phyloP scores from a whole-genome alignment of 1,140 invertebrate genomes.

The Bombus polaris region DNA sequence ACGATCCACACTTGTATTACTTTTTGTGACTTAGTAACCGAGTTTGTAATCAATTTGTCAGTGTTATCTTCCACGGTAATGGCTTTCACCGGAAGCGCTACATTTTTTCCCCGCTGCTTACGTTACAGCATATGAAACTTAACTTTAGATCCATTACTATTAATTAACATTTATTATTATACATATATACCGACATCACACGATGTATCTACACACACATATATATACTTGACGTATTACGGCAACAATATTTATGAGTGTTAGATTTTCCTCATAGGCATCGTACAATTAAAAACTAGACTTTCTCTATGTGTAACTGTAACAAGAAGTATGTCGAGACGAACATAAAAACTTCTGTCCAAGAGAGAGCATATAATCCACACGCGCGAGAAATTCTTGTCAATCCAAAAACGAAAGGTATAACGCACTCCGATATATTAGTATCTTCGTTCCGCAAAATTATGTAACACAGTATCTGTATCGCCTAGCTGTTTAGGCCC shows the following conservation, averaged over 20 bases:
- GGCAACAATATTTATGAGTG: conserved; percentile 12
- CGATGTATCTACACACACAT: conserved; percentile 16
- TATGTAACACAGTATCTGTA: conserved; percentile 49
- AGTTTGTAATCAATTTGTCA: conserved; percentile 2
- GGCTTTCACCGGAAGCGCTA: conserved; percentile 20
- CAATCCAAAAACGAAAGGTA: background rate
- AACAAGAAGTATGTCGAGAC: background rate
- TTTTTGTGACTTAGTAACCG: conserved; percentile 74
- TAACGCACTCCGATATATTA: background rate
- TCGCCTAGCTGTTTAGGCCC: conserved; percentile 59
- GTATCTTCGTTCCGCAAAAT: conserved; percentile 8
- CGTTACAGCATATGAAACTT: background rate
- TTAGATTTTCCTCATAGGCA: conserved; percentile 20
- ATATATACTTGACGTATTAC: conserved; percentile 7
- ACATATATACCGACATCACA: background rate
- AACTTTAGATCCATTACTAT: background rate
- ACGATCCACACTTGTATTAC: background rate
- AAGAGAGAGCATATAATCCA: background rate
- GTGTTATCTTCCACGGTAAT: background rate
- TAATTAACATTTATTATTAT: conserved; percentile 10
- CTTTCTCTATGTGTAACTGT: conserved; percentile 11
- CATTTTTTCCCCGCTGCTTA: conserved; percentile 16
- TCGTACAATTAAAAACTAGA: conserved; percentile 10
- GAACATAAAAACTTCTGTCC: background rate
- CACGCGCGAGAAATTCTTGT: conserved; percentile 4